These are phyloP conservation scores for Margaritifera margaritifera DNA, from an alignment of 2,888 invertebrate species.

Conservation along the genomic window DNA sequence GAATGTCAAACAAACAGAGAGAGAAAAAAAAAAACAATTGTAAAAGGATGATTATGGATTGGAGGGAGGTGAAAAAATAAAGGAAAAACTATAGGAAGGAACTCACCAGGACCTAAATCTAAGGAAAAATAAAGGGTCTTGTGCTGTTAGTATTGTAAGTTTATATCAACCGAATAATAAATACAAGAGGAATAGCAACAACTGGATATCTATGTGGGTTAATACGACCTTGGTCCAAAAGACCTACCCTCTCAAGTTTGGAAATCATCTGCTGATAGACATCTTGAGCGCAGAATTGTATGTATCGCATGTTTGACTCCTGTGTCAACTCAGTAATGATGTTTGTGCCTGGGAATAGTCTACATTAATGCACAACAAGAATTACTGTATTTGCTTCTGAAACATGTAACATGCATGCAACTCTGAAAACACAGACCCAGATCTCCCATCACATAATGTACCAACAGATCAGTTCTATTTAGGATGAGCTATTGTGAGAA, in stretches of 20 bases:
- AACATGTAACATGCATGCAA: not conserved
- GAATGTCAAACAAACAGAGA: too few species aligned
- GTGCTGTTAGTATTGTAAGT: too few species aligned
- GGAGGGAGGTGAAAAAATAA: too few species aligned
- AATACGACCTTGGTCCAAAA: not conserved
- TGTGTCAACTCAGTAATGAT: slow-evolving; percentile 98
- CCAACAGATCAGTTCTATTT: not conserved
- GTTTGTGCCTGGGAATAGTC: slow-evolving; percentile 97
- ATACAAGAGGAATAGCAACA: too few species aligned
- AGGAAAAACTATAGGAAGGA: too few species aligned
- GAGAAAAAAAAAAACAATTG: too few species aligned
- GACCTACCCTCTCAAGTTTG: slow-evolving; percentile 96
- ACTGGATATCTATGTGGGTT: too few species aligned
- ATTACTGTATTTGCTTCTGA: not conserved
- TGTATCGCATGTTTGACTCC: slow-evolving; percentile 98
- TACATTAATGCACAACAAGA: slow-evolving; percentile 72
- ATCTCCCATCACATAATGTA: not conserved
- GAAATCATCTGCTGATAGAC: slow-evolving; percentile 96
- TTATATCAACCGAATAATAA: too few species aligned
- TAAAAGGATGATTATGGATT: too few species aligned
- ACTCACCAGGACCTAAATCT: too few species aligned
- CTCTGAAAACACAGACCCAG: not conserved
- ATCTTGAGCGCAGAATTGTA: slow-evolving; percentile 98
- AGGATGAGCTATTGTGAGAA: too few species aligned
- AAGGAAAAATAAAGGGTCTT: too few species aligned